A percentile compares a stretch with the other conserved stretches of the same genome.
Evolutionary conservation across 2,113 vertebrate genomes (phyloP).

Genomic region (Siphamia tubifer): DNA sequence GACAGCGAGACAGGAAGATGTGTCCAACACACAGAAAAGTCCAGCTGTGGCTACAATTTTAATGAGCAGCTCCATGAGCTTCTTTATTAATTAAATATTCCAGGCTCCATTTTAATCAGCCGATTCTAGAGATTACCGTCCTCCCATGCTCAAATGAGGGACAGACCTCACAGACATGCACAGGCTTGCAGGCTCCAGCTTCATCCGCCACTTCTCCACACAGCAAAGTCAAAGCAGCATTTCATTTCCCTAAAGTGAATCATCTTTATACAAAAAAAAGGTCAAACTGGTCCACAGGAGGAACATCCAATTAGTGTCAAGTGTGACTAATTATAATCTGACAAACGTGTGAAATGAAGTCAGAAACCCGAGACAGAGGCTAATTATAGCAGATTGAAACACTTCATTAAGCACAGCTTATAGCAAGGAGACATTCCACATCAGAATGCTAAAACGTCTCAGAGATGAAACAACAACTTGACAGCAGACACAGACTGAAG

Average conservation of each 20-base stretch:
- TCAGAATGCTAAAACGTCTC: conserved; percentile 50
- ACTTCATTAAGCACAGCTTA: conserved; percentile 72
- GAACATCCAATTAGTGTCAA: conserved; percentile 79
- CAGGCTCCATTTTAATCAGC: conserved; percentile 68
- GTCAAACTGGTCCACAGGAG: conserved; percentile 72
- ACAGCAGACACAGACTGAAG: background rate
- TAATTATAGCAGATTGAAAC: conserved; percentile 79
- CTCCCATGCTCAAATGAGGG: conserved; percentile 17
- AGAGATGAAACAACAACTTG: conserved; percentile 39
- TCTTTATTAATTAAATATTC: conserved; percentile 68
- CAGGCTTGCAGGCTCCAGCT: conserved; percentile 6
- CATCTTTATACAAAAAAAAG: conserved; percentile 64
- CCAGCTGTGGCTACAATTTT: conserved; percentile 57
- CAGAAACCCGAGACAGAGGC: conserved; percentile 73
- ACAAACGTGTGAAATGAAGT: conserved; percentile 80
- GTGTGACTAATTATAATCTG: conserved; percentile 80
- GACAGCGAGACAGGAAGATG: conserved; percentile 18
- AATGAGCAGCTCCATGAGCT: conserved; percentile 51
- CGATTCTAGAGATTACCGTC: conserved; percentile 62
- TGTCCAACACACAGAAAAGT: conserved; percentile 20
- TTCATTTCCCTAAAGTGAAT: conserved; percentile 69
- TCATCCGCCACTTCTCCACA: conserved; percentile 30
- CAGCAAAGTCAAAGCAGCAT: conserved; percentile 56
- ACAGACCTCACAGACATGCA: conserved; percentile 47
- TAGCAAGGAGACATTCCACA: conserved; percentile 65